A percentile compares a stretch with the other conserved stretches of the same genome.
These are phyloP conservation scores for Pycnonotus jocosus DNA, from an alignment of 2,113 vertebrate genomes.

Conservation along the genomic window DNA sequence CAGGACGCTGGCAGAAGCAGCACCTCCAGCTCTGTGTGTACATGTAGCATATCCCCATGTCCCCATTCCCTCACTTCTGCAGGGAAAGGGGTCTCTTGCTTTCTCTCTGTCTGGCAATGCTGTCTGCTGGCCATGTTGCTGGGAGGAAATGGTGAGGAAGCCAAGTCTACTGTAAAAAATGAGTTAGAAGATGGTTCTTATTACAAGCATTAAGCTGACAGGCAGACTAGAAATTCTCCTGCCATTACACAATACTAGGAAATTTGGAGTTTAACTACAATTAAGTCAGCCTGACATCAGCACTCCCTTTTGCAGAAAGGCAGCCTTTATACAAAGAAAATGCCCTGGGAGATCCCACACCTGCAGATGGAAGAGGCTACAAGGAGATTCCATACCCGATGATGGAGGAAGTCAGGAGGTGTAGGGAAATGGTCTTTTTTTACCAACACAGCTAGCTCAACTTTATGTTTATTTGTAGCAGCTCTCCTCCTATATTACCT, in stretches of 20 bases:
- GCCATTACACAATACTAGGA: background rate
- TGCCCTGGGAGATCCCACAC: background rate
- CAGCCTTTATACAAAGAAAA: background rate
- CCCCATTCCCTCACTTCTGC: background rate
- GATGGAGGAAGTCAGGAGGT: background rate
- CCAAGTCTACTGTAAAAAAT: background rate
- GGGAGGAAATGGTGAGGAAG: background rate
- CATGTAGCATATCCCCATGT: accelerated
- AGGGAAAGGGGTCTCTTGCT: background rate
- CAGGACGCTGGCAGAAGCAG: background rate
- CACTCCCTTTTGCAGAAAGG: background rate
- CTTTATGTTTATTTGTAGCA: background rate
- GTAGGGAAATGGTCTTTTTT: background rate
- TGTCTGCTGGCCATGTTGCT: background rate
- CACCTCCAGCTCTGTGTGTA: background rate
- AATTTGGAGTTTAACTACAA: background rate
- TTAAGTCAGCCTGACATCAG: background rate
- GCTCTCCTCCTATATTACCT: background rate
- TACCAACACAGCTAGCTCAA: background rate
- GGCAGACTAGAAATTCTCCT: background rate
- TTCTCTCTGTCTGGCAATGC: background rate
- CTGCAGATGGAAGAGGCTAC: background rate
- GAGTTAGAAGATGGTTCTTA: background rate
- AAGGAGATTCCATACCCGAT: background rate
- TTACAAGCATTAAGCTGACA: background rate